phyloP scores from a whole-genome alignment of 2,888 invertebrate species.

The Cotesia congregata region DNA sequence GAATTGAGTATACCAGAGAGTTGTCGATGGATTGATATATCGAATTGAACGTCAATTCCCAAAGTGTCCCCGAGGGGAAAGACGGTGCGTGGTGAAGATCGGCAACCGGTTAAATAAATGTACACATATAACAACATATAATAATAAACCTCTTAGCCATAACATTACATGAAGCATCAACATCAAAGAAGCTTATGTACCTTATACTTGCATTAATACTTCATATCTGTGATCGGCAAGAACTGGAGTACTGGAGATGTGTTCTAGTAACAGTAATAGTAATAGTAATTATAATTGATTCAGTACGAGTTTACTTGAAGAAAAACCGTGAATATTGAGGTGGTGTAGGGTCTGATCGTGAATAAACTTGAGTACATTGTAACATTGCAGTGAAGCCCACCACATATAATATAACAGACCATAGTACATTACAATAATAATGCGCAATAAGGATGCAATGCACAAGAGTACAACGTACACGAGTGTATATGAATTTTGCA shows the following conservation, averaged over 20 bases:
- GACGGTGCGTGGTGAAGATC: slow-evolving; percentile 13
- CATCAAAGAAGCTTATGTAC: too few relatives aligned
- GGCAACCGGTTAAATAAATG: slow-evolving; percentile 38
- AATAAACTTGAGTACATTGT: neutral
- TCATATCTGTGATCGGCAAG: neutral
- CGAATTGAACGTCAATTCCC: slow-evolving; percentile 40
- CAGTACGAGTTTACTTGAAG: neutral
- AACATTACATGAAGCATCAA: too few relatives aligned
- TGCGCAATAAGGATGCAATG: neutral
- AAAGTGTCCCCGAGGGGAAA: slow-evolving; percentile 36
- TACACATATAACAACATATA: too few relatives aligned
- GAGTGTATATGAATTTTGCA: slow-evolving; percentile 59
- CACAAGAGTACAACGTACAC: neutral
- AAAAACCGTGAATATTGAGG: too few relatives aligned
- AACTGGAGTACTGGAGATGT: neutral
- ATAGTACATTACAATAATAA: neutral
- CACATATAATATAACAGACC: neutral
- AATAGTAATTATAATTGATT: neutral
- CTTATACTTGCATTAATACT: neutral
- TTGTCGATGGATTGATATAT: slow-evolving; percentile 39
- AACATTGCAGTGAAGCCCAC: neutral
- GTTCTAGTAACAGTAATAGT: neutral
- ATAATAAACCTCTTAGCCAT: too few relatives aligned
- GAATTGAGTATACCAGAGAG: slow-evolving; percentile 7
- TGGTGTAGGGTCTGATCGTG: too few relatives aligned